Base-by-base conservation (phyloP, 1,140 invertebrate genomes). In the Pissodes strobi region DNA sequence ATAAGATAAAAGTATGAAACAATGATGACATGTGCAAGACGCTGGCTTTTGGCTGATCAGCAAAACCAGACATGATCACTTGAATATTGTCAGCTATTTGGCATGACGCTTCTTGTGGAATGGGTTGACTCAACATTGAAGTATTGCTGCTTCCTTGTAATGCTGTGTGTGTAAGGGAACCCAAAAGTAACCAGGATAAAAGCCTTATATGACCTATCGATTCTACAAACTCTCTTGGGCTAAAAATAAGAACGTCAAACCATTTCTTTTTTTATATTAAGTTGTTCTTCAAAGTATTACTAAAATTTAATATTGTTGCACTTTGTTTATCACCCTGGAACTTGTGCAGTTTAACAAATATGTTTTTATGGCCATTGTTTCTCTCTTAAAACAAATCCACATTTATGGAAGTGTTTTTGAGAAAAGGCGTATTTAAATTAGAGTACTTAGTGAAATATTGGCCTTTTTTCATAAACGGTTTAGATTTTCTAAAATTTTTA, bases 61-160 rank as follows among this genome's bases (percentile, higher is more conserved):
- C 93, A 85, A 99, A 99, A 9, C 94, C 95, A 13, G 93, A 90
- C 79, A 99, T 87, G 69, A 93, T 90, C 19, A 94, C 90, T 84
- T 99, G 94, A 60, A 99, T 89, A 76, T 98, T 94, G 82, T 99
- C 97, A 22, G 96, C 94, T 72, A 99, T 92, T 76, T 97, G 92
- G 73, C 93, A 94, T 21, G 93, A 95, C 30, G 93, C 93, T 79
- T 98, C 96, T 73, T 98, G 90, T 13, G 97, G 96, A 64, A 99
- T 89, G 9, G 97, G 95, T 72, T 92, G 90, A 69, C 89, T 94
- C 67, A 83, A 76, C 25, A 77, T 73, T 37, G 81, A 78, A 64
- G 74, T 76, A 27, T 66, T 72, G 38, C 43, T 76, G 15, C 21
- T 43, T 12, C 82, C 78, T 58, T 84, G 80, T 69, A 91, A 81